phyloP scores from a whole-genome alignment of 2,888 invertebrate genomes.

The Campopleginae sp. region DNA sequence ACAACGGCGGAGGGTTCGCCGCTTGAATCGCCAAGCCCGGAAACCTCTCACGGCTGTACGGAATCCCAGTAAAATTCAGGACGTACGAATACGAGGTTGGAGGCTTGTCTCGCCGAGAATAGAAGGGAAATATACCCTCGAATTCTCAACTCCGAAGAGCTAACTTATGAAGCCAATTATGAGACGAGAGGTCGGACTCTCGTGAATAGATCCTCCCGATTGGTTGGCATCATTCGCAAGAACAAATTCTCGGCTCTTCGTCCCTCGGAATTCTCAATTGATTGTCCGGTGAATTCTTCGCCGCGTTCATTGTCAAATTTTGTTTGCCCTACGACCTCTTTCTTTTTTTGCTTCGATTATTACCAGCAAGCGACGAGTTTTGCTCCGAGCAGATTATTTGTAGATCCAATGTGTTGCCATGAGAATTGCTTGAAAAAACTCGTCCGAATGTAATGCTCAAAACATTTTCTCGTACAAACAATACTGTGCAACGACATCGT shows the following conservation, averaged over 20 bases:
- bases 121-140: conserved; percentile 35
- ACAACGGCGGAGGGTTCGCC: conserved; percentile 35
- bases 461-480: no score
- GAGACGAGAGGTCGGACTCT: conserved; percentile 40
- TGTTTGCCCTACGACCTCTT: neutral
- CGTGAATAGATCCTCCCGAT: conserved; percentile 18
- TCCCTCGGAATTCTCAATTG: conserved; percentile 18
- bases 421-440: no score
- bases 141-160: conserved; percentile 55
- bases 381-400: neutral
- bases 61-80: conserved; percentile 48
- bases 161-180: conserved; percentile 67
- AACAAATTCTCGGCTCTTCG: conserved; percentile 4
- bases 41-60: conserved; percentile 21
- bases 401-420: neutral
- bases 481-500: neutral
- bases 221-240: conserved; percentile 2
- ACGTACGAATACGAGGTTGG: conserved; percentile 27
- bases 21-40: conserved; percentile 41
- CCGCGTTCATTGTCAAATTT: neutral
- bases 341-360: neutral
- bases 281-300: conserved; percentile 8
- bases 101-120: conserved; percentile 46
- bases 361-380: neutral
- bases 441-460: no score